phyloP scores from a whole-genome alignment of 2,113 vertebrate genomes.

The Chloroceryle aenea region DNA sequence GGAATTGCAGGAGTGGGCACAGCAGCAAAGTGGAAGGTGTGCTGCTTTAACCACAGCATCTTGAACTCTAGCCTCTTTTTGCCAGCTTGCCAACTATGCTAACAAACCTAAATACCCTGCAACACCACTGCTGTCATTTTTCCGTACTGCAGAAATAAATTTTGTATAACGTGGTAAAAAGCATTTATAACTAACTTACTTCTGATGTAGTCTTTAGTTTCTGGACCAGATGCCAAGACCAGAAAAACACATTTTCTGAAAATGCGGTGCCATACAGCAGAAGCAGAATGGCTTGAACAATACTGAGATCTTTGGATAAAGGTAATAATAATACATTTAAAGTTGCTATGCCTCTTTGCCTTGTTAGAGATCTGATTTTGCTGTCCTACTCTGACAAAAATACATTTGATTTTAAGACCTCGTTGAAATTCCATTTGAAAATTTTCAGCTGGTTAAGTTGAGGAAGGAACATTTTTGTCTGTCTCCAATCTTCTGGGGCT shows the following conservation, averaged over 20 bases:
- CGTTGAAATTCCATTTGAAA: constrained; percentile 45
- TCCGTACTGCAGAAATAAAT: background rate
- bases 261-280: background rate
- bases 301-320: background rate
- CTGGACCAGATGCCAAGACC: background rate
- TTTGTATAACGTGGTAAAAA: background rate
- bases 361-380: constrained; percentile 1
- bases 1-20: background rate
- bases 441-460: constrained; percentile 35
- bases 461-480: constrained; percentile 18
- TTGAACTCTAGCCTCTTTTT: constrained; percentile 5
- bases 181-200: background rate
- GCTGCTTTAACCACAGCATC: background rate
- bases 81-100: background rate
- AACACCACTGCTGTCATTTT: background rate
- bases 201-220: background rate
- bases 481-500: constrained; percentile 30
- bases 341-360: background rate
- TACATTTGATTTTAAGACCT: constrained; percentile 31
- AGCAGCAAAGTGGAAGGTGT: background rate
- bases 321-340: background rate
- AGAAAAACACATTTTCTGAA: background rate
- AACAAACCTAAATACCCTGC: background rate
- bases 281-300: background rate
- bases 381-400: constrained; percentile 7